These are phyloP conservation scores for Iphiclides podalirius DNA, from an alignment of 2,888 invertebrate genomes.

Conservation along the genomic window DNA sequence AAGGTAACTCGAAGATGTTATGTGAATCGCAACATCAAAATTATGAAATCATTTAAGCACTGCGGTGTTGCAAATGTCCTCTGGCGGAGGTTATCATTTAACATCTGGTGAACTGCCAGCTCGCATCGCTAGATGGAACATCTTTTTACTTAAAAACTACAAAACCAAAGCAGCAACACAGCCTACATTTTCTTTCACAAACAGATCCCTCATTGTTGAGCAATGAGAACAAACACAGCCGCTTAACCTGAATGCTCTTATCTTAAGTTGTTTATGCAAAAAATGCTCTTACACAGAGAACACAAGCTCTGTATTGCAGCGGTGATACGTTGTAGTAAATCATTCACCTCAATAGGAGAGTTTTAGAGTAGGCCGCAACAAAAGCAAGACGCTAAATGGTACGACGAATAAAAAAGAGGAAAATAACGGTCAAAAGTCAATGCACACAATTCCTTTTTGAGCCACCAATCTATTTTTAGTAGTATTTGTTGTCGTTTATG, in stretches of 20 bases:
- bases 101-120: no score
- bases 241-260: constrained; percentile 14
- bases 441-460: no score
- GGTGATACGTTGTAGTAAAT: not conserved
- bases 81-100: no score
- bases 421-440: constrained; percentile 3
- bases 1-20: no score
- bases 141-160: no score
- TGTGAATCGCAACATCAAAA: no score
- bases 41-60: not conserved
- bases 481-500: no score
- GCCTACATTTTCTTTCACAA: not conserved
- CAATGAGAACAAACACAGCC: constrained; percentile 4
- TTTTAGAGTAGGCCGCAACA: constrained; percentile 12
- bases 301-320: constrained; percentile 7
- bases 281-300: constrained; percentile 4
- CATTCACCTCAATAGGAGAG: constrained; percentile 7
- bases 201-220: not conserved
- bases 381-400: constrained; percentile 1
- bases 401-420: not conserved
- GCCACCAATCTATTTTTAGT: no score
- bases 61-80: not conserved
- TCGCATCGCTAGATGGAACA: no score
- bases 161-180: not conserved
- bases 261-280: constrained; percentile 3